Percentiles rank a stretch among this genome's conserved stretches.
phyloP scores from a whole-genome alignment of 2,113 vertebrate species.

The Bothrops jararaca region DNA sequence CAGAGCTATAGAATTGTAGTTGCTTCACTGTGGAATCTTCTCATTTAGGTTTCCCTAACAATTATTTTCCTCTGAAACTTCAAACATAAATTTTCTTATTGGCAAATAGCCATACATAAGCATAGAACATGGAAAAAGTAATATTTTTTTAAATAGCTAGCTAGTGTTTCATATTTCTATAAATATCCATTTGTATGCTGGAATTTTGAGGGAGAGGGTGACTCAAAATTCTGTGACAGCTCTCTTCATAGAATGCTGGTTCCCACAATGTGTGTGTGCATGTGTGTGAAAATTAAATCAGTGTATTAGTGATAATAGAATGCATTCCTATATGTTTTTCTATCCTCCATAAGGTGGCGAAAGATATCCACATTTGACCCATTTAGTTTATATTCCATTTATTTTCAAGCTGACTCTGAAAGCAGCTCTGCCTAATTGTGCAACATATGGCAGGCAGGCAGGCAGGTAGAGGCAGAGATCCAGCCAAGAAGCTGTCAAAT shows the following conservation, averaged over 20 bases:
- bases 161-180: not conserved
- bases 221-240: not conserved
- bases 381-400: not conserved
- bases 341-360: not conserved
- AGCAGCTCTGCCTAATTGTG: not conserved
- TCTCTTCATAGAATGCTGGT: not conserved
- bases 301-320: not conserved
- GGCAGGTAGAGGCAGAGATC: not conserved
- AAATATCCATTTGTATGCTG: not conserved
- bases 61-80: not conserved
- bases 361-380: not conserved
- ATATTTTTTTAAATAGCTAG: not conserved
- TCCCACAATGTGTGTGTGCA: not conserved
- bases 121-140: not conserved
- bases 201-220: not conserved
- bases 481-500: not conserved
- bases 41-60: not conserved
- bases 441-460: not conserved
- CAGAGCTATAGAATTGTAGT: not conserved
- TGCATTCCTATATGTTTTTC: not conserved
- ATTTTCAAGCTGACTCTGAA: not conserved
- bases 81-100: not conserved
- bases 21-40: not conserved
- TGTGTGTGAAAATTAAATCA: not conserved
- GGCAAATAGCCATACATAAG: not conserved